A percentile compares a stretch with the other conserved stretches of the same genome.
Evolutionary conservation across 2,888 invertebrate species (phyloP).

Genomic region (Diachrysia chrysitis): DNA sequence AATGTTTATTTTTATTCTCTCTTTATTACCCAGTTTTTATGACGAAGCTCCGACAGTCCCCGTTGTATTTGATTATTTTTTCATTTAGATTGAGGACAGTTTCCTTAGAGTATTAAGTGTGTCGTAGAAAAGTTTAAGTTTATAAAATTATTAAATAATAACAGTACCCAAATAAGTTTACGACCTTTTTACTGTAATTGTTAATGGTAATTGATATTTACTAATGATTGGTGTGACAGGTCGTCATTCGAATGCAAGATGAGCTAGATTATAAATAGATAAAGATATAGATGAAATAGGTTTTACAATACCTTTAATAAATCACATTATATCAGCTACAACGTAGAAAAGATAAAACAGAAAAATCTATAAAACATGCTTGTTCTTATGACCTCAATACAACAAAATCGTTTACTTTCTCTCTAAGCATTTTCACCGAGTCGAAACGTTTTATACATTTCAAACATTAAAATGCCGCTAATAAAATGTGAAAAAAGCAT

Average conservation of each 20-base stretch:
- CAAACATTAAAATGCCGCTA: conserved; percentile 29
- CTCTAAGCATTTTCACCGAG: conserved; percentile 8
- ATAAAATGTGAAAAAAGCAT: conserved; percentile 36
- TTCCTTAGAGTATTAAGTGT: conserved; percentile 17
- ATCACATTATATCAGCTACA: not conserved
- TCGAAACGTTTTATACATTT: conserved; percentile 26
- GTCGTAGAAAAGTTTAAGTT: not conserved
- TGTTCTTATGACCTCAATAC: conserved; percentile 2
- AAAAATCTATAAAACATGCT: not conserved
- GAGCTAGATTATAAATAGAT: too few relatives aligned
- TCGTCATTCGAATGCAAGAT: too few relatives aligned
- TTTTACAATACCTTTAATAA: not conserved
- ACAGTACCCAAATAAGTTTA: not conserved
- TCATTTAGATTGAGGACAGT: conserved; percentile 55
- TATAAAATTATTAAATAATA: not conserved
- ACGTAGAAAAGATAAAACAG: not conserved
- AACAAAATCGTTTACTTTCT: conserved; percentile 4
- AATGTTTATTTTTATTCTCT: conserved; percentile 68
- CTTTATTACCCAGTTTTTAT: conserved; percentile 65
- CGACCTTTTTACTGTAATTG: not conserved
- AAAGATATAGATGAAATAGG: too few relatives aligned
- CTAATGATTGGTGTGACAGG: too few relatives aligned
- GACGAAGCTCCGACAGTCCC: conserved; percentile 49
- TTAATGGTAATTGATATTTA: too few relatives aligned
- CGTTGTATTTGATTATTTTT: conserved; percentile 55